These are phyloP conservation scores for Neopelma chrysocephalum DNA, from an alignment of 2,797 vertebrate species.

Conservation along the genomic window DNA sequence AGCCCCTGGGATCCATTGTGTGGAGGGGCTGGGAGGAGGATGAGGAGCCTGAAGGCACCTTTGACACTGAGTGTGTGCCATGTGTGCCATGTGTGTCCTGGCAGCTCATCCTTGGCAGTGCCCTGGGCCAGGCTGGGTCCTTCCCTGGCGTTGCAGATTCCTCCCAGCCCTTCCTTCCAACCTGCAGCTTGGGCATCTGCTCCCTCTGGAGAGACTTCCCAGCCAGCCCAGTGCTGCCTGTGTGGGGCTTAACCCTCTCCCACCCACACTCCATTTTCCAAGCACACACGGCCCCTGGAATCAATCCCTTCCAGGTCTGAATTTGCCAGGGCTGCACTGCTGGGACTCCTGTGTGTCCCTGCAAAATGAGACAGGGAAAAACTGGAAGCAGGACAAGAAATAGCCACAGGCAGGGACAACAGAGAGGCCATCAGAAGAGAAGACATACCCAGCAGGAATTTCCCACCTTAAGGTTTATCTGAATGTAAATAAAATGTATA, in stretches of 20 bases:
- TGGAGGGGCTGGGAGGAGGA: background rate
- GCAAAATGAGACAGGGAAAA: background rate
- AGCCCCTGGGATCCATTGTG: background rate
- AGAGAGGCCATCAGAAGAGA: background rate
- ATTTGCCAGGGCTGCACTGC: background rate
- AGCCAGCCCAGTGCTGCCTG: background rate
- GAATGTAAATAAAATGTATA: background rate
- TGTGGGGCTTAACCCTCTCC: background rate
- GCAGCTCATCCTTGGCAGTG: background rate
- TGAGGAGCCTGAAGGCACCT: rapidly evolving
- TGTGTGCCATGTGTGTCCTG: background rate
- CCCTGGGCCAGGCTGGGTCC: background rate
- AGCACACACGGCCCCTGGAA: background rate
- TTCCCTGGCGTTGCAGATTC: too few relatives aligned
- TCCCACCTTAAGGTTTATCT: background rate
- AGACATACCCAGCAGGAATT: background rate
- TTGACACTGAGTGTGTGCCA: background rate
- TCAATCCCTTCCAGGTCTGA: background rate
- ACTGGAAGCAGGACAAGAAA: background rate
- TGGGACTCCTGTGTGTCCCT: background rate
- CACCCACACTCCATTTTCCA: rapidly evolving
- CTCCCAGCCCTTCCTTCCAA: background rate
- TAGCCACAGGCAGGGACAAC: background rate
- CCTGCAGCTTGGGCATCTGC: background rate
- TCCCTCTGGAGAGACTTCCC: background rate